phyloP scores from a whole-genome alignment of 2,888 invertebrate genomes.

The Meiosimyza decipiens region DNA sequence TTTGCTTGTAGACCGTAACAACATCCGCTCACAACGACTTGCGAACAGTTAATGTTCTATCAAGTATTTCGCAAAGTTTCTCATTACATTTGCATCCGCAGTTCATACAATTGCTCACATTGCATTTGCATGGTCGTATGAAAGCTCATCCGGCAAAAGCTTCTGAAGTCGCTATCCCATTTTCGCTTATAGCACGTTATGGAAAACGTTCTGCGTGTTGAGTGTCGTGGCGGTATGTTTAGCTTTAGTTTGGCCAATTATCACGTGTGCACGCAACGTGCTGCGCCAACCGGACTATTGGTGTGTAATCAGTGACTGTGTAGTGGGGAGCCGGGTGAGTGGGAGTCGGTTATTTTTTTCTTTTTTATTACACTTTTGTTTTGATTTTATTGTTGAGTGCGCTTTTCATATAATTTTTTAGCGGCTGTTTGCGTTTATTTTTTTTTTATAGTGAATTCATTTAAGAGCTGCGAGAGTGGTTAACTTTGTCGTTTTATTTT shows the following conservation, averaged over 20 bases:
- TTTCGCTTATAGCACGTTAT: slow-evolving; percentile 46
- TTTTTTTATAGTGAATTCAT: background rate
- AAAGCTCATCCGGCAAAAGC: slow-evolving; percentile 38
- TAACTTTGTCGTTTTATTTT: too few relatives aligned
- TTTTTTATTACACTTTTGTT: slow-evolving; percentile 20
- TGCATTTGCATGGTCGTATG: slow-evolving; percentile 50
- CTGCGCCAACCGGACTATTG: slow-evolving; percentile 44
- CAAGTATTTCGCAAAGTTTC: slow-evolving; percentile 5
- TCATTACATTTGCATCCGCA: slow-evolving; percentile 41
- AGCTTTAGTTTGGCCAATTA: slow-evolving; percentile 22
- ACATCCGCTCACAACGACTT: slow-evolving; percentile 20
- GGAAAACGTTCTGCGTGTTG: slow-evolving; percentile 46
- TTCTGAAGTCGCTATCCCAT: slow-evolving; percentile 39
- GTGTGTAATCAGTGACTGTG: background rate
- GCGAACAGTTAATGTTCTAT: slow-evolving; percentile 22
- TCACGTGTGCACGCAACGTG: slow-evolving; percentile 62
- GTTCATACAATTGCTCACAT: slow-evolving; percentile 47
- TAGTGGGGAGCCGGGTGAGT: background rate
- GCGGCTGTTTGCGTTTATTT: background rate
- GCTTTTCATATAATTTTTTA: slow-evolving; percentile 23
- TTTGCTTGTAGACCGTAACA: background rate
- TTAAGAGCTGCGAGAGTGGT: too few relatives aligned
- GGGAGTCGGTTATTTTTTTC: background rate
- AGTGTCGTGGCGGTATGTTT: slow-evolving; percentile 24
- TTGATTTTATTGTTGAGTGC: slow-evolving; percentile 7